Evolutionary conservation across 2,797 vertebrate species (phyloP), one percentile per base, ranked within the genome.

Genomic region (Myotis planiceps): DNA sequence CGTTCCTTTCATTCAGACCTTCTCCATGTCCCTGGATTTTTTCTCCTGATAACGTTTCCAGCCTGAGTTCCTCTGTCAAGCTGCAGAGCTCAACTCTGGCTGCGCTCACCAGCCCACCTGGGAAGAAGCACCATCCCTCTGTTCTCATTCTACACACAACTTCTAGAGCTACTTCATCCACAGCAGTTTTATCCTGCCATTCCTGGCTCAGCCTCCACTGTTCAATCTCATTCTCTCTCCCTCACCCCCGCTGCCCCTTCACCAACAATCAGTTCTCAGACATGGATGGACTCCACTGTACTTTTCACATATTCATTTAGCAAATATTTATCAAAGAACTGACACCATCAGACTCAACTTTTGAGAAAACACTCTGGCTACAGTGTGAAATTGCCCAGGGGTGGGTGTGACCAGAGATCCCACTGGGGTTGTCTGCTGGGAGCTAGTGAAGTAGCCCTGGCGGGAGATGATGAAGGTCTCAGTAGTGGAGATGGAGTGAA

Each of bases 201-300:
- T 93, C 60, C 32, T 84, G 42, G 19, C 34, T 74, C 55, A 8
- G 25, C 42, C 19, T 79, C 15, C 7, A 45, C 29, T 53, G 18
- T 55, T 49, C 18, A 10, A 60, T 63, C 25, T 16, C 21, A 6
- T 1, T 74, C 53, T 47, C n/a, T 60, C 12, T 7, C 60, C 15
- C 9, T 18, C 23, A 25, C 15, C 1, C 12, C 23, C 0, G 0
- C 4, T 47, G 39, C 9, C 3, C 6, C 84, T 68, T 65, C n/a
- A 72, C 71, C 49, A 87, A 9, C 18, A 27, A 1, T 75, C 13
- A 13, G 2, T 68, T 49, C 53, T 88, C 66, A 29, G 27, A 9
- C 23, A 23, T 32, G 3, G 68, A 39, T 53, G 53, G 9, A 19
- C 16, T 66, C 34, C 15, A 29, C 0, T 45, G 15, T 42, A 55